phyloP scores from a whole-genome alignment of 2,113 vertebrate species.

The Rhinogobius similis region DNA sequence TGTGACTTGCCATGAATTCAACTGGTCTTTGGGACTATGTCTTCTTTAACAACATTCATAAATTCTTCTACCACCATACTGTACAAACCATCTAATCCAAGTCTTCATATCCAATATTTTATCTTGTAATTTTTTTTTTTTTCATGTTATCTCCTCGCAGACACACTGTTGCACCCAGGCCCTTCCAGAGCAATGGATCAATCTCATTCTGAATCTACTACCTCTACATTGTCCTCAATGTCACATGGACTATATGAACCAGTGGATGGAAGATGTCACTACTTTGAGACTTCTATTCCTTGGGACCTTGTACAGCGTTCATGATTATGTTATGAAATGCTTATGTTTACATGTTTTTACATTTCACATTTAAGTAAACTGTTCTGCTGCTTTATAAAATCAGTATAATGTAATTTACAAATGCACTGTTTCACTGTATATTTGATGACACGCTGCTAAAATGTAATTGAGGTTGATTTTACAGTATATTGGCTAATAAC shows the following conservation, averaged over 20 bases:
- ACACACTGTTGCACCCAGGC: neutral
- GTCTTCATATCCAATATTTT: neutral
- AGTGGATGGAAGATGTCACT: neutral
- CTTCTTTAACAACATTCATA: too few species aligned
- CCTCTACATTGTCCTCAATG: neutral
- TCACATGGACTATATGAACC: conserved; percentile 7
- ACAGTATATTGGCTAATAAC: neutral
- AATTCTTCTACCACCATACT: too few species aligned
- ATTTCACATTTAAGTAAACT: too few species aligned
- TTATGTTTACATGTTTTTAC: neutral
- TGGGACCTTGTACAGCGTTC: conserved; percentile 67
- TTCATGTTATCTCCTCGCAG: conserved; percentile 16
- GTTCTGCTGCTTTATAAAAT: neutral
- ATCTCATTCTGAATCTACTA: neutral
- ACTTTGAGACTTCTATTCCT: conserved; percentile 24
- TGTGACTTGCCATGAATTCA: too few species aligned
- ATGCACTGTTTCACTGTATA: neutral
- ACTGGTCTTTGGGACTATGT: too few species aligned
- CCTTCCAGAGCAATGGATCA: conserved; percentile 1
- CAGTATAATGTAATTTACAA: too few species aligned
- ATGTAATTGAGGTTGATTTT: neutral
- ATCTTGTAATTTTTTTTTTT: neutral
- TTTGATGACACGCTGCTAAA: neutral
- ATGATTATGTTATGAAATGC: too few species aligned
- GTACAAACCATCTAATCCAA: too few species aligned